Evolutionary conservation across 2,888 invertebrate species (phyloP).

Genomic region (Griposia aprilina): DNA sequence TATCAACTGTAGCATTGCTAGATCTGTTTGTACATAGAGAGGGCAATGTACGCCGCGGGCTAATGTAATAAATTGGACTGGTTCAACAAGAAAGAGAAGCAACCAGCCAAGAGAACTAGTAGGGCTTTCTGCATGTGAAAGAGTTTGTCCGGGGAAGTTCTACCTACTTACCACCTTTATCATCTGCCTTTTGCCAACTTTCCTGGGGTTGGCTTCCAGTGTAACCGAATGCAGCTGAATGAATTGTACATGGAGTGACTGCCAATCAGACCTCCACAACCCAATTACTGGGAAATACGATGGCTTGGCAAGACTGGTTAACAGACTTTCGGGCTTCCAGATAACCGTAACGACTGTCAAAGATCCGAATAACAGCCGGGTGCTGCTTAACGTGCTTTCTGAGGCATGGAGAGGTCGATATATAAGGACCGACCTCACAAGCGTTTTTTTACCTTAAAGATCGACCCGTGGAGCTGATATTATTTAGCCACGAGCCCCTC

Average conservation of each 20-base stretch:
- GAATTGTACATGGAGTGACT: neutral
- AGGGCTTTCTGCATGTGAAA: neutral
- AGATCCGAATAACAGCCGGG: too few relatives aligned
- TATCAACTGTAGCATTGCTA: constrained; percentile 47
- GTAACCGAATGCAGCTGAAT: neutral
- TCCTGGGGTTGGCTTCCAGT: neutral
- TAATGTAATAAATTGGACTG: neutral
- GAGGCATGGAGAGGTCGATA: neutral
- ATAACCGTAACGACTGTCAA: neutral
- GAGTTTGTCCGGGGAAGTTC: neutral
- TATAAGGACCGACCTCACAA: too few relatives aligned
- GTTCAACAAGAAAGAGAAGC: neutral
- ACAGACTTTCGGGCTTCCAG: neutral
- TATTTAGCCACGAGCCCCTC: too few relatives aligned
- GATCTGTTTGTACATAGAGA: constrained; percentile 50
- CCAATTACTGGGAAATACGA: neutral
- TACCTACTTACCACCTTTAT: neutral
- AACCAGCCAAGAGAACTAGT: neutral
- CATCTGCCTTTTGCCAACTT: neutral
- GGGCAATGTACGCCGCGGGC: constrained; percentile 64
- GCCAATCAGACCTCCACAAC: neutral
- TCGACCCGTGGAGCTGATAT: too few relatives aligned
- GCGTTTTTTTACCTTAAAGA: too few relatives aligned
- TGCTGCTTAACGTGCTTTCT: neutral
- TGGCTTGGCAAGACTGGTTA: neutral